Base-by-base conservation (phyloP, 53 echinoderm and acorn worm species). In the Mesocentrotus franciscanus region DNA sequence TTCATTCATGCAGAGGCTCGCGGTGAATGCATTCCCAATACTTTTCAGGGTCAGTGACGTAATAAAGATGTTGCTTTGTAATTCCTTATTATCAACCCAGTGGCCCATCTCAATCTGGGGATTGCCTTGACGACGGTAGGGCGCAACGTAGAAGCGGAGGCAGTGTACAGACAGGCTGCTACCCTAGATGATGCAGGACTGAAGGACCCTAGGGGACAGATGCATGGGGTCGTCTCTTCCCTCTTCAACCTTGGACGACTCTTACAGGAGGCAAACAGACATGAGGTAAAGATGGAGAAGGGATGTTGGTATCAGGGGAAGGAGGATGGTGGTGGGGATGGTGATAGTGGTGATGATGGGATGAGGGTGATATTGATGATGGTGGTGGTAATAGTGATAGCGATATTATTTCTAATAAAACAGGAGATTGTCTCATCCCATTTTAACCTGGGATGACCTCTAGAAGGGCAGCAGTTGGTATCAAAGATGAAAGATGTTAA, bases 91-190 rank as follows among this genome's bases (percentile, higher is more conserved):
- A 27, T 87, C 4, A 49, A 76, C 24, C 13, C 92, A 99, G 99
- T 97, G 97, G 99, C 99, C 49, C 97, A 99, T 94, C 96, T 99
- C 42, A 99, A 99, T 74, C 96, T 99, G 16, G 99, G 99, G 12
- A 99, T 99, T 4, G 97, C 97, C 75, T 92, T 97, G 95, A 96
- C 96, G 76, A 93, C 96, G 9, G 90, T 99, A 33, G 98, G 96
- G 8, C 97, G 96, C 18, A 49, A 66, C 14, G 87, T 91, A 24
- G 98, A 99, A 30, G 99, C 98, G 1, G 97, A 99, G 92, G 71
- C 90, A 7, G 98, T 97, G 24, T 99, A 99, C 85, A 95, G 96
- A 10, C 98, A 94, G 60, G 97, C 97, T 9, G 95, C 97, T 26
- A 97, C 95, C 5, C 27, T 98, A 93, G 97, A 97, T 71, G 97